Percentiles rank a stretch among this genome's conserved stretches.
phyloP scores from a whole-genome alignment of 1,140 invertebrate genomes.

The Drosophila santomea region DNA sequence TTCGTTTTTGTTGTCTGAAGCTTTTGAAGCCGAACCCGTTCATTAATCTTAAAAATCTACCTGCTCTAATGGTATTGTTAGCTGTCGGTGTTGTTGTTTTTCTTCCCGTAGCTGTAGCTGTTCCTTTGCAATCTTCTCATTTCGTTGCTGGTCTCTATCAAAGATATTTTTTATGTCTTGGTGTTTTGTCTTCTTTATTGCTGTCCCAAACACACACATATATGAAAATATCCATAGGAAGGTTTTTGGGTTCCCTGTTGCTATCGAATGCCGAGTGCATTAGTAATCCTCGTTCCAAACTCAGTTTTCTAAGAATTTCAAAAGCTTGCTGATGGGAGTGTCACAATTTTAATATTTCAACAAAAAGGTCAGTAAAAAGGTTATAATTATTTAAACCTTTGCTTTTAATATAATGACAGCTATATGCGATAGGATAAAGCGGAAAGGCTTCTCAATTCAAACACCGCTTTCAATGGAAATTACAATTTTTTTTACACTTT shows the following conservation, averaged over 20 bases:
- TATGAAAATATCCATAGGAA: neutral
- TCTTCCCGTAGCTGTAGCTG: neutral
- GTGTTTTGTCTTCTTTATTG: constrained; percentile 37
- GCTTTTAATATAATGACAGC: neutral
- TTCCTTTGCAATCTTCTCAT: constrained; percentile 43
- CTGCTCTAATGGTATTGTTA: constrained; percentile 73
- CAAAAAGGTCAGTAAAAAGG: neutral
- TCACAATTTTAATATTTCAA: constrained; percentile 7
- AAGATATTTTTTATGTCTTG: constrained; percentile 33
- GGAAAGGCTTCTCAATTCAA: too few species aligned
- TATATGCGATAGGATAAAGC: neutral
- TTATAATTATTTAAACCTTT: too few species aligned
- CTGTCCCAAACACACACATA: neutral
- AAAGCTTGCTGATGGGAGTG: constrained; percentile 5
- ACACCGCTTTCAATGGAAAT: neutral
- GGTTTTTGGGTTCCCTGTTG: constrained; percentile 14
- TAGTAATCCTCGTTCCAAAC: constrained; percentile 23
- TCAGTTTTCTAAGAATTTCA: constrained; percentile 9
- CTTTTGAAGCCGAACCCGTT: constrained; percentile 65
- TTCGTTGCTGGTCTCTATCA: constrained; percentile 46
- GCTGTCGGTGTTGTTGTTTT: constrained; percentile 11
- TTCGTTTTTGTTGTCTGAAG: constrained; percentile 54
- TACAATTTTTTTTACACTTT: too few species aligned
- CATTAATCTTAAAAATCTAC: constrained; percentile 80
- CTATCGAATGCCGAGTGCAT: constrained; percentile 39